These are phyloP conservation scores for Thumatha senex DNA, from an alignment of 2,888 invertebrate species.

Conservation along the genomic window DNA sequence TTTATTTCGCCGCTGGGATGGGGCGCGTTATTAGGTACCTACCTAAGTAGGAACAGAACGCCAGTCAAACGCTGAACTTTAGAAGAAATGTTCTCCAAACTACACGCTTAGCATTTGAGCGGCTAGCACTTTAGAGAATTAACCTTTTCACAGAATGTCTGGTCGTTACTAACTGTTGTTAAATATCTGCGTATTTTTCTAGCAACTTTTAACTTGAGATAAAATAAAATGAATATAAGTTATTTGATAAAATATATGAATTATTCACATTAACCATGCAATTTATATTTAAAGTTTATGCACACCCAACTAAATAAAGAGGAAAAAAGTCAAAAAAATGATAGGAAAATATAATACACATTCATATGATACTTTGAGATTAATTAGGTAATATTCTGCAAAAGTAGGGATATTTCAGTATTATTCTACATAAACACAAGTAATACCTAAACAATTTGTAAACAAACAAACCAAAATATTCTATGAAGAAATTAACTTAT, in stretches of 20 bases:
- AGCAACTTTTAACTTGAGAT: background rate
- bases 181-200: slow-evolving; percentile 5
- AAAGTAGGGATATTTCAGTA: no score
- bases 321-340: no score
- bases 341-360: no score
- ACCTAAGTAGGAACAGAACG: slow-evolving; percentile 43
- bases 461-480: background rate
- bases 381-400: no score
- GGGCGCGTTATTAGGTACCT: slow-evolving; percentile 43
- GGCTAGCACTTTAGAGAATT: slow-evolving; percentile 40
- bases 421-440: background rate
- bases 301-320: no score
- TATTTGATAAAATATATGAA: background rate
- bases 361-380: no score
- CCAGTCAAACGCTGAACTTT: slow-evolving; percentile 52
- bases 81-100: slow-evolving; percentile 49
- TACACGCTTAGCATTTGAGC: slow-evolving; percentile 45
- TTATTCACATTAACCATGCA: background rate
- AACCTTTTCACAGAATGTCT: slow-evolving; percentile 49
- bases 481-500: background rate
- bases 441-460: background rate
- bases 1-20: slow-evolving; percentile 48
- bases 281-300: no score
- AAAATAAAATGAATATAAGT: no score
- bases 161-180: slow-evolving; percentile 24